phyloP scores from a whole-genome alignment of 2,888 invertebrate genomes.

The Hypsopygia costalis region DNA sequence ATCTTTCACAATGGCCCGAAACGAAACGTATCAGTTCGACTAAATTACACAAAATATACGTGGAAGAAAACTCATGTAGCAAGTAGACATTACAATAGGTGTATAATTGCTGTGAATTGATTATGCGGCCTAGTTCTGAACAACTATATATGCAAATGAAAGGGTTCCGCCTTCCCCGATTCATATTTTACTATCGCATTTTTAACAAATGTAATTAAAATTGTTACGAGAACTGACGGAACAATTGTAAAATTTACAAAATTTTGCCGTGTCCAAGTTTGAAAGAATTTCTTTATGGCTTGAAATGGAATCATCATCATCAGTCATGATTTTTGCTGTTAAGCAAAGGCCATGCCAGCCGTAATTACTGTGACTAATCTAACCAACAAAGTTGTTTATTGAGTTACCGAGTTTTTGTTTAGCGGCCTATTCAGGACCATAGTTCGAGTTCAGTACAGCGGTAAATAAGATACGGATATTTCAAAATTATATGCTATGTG shows the following conservation, averaged over 20 bases:
- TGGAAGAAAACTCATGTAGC: constrained; percentile 23
- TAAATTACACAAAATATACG: constrained; percentile 35
- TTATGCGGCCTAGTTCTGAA: constrained; percentile 26
- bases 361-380: background rate
- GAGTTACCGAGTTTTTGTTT: background rate
- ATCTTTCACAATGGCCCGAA: constrained; percentile 40
- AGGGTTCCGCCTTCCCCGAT: constrained; percentile 37
- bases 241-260: background rate
- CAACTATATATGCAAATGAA: constrained; percentile 42
- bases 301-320: background rate
- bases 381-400: background rate
- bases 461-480: constrained; percentile 5
- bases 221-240: background rate
- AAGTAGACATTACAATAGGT: constrained; percentile 26
- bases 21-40: constrained; percentile 39
- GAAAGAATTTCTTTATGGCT: background rate
- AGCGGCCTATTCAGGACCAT: background rate
- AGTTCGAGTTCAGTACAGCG: background rate
- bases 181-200: constrained; percentile 3
- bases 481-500: constrained; percentile 6
- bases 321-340: background rate
- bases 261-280: background rate
- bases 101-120: constrained; percentile 32
- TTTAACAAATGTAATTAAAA: constrained; percentile 2
- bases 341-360: background rate